Base-by-base conservation (phyloP, 2,888 invertebrate genomes). In the Coenonympha glycerion region DNA sequence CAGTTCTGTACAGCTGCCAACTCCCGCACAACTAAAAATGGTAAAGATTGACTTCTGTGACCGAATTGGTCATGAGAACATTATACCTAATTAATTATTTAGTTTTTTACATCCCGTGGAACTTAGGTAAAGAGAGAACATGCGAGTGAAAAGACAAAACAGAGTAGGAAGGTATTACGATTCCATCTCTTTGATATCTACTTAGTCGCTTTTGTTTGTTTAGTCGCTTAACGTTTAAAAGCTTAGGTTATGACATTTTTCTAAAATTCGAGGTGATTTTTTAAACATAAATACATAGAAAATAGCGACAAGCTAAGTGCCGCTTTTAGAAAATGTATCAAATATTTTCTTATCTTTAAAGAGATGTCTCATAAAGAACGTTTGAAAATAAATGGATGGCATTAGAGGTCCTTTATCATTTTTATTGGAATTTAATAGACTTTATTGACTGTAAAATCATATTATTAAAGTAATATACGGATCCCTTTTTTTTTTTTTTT, bases 331-430 rank as follows among this genome's bases (percentile, higher is more conserved):
- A 39, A 39, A 22, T 39, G 39, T 15, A 39, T 24, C 39, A 24
- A 22, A 39, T 15, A 24, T 5, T 24, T 39, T 39, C 39, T 39
- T 24, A 39, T 39, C 39, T 13, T 6, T 24, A 39, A 39, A 15
- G 8, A 39, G 22, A 3, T 39, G 39, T 39, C 39, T 22, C 39
- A 39, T 39, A 39, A 24, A 39, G 39, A 39, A 3, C 39, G 15
- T 39, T 24, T 24, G 24, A 15, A 24, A 24, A 39, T 15, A 39
- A 39, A 39, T 39, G 15, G 15, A 13, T 15, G 5, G 9, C n/a
- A 15, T 24, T 15, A 16, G 39, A 39, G 39, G 21, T 24, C 15
- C 24, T 39, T 39, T 39, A 22, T 39, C 39, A 39, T 22, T 39
- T 39, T 39, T 39, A 39, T 39, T 39, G 6, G 19, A 39, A 13